Evolutionary conservation across 1,140 invertebrate genomes (phyloP), one percentile per base, ranked within the genome.

Genomic region (Cherax destructor): DNA sequence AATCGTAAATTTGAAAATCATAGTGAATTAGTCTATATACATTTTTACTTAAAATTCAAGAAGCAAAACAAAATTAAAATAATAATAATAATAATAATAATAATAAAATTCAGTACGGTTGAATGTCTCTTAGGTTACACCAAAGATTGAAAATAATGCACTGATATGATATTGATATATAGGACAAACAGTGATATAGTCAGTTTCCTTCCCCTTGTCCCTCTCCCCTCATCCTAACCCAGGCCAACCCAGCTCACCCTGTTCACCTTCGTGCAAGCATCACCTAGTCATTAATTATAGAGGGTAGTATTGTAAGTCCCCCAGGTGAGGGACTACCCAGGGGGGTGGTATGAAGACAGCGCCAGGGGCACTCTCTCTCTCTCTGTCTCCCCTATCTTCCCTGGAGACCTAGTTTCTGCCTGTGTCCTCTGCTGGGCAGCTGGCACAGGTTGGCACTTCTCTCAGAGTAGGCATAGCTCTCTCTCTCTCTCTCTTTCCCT

Each of bases 201-300:
- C 52, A 56, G 52, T 13, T 13, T 56, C 30, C 30, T 41, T 41
- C 30, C 30, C 56, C 9, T 59, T 9, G 3, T 59, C 56, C 1
- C 16, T 59, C 18, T 18, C 61, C 61, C 11, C 18, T 18, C 13
- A 5, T 5, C 61, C 61, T 5, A 59, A 65, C 61, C 61, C 61
- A 65, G 13, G 16, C 61, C 13, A 13, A 65, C 61, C 61, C 61
- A 13, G 7, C 21, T 65, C 21, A 18, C 61, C 61, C 16, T 18
- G 18, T 61, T 49, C 24, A 24, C 65, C 9, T 41, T 49, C 41
- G 65, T 69, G 41, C 83, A 69, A 84, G 83, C 59, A 49, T 81
- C 21, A 47, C 79, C 79, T 81, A 81, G 79, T 81, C 79, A 81
- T 81, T 81, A 81, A n/a, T 81, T 81, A 81, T 59, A 59, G 50